Evolutionary conservation across 2,888 invertebrate genomes (phyloP), one percentile per base, ranked within the genome.

Genomic region (Nemurella pictetii): DNA sequence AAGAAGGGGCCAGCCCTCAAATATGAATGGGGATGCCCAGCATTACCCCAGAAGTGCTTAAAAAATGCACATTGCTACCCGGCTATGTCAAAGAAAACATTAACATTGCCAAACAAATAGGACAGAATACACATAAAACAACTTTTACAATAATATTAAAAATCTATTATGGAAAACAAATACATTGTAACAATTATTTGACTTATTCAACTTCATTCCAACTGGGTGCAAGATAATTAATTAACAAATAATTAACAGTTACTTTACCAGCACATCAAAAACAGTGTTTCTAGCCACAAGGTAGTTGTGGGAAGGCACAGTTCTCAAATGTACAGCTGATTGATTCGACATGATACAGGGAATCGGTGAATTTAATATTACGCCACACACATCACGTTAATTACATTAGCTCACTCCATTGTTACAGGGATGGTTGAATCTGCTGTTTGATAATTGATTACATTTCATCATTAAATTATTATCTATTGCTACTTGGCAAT

Each of bases 281-380:
- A 20, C 75, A 27, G 28, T 75, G 75, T 75, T 27, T 25, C 75
- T 75, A 75, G 75, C 27, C 75, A 75, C 28, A 27, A 75, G 12
- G 1, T 75, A 27, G 75, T 5, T 75, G 75, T 28, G 75, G 75
- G 28, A 75, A 75, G 75, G 75, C 75, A 75, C 75, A 27, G 27
- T 27, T 75, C 27, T 80, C 80, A 80, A 80, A 80, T 80, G 80
- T 36, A 36, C 80, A 27, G n/a, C 80, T 36, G 80, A 80, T 80
- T 35, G 80, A 80, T 80, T 35, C 32, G 35, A 55, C 55, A 20
- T 55, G 55, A 55, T 20, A 75, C 26, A 27, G 75, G 75, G 27
- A 75, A 75, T 75, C 75, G 15, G 12, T 75, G 75, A 75, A 12
- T 75, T 27, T 75, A 12, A 20, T 55, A n/a, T n/a, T n/a, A n/a